Conservation (phyloP, 1,140 invertebrate genomes). For the Drosophila insularis region DNA sequence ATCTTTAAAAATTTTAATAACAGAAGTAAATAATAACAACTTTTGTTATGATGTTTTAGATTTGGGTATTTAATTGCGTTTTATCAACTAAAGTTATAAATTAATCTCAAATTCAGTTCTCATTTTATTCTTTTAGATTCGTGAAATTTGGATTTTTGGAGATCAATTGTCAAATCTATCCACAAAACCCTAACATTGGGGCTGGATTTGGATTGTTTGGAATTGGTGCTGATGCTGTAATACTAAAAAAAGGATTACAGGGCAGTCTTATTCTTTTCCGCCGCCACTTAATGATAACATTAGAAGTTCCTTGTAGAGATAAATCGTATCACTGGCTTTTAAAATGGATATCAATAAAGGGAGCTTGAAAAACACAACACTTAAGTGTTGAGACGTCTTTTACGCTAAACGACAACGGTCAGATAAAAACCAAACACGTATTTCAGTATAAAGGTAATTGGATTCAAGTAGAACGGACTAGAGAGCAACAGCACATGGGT, state of each 20-base stretch:
- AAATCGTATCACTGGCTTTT: conserved; percentile 98
- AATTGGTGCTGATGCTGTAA: conserved; percentile 93
- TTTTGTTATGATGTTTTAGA: too few relatives aligned
- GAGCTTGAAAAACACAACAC: conserved; percentile 94
- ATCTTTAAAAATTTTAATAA: too few relatives aligned
- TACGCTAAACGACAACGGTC: conserved; percentile 94
- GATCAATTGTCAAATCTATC: conserved; percentile 91
- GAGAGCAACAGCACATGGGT: conserved; percentile 97
- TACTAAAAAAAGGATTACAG: conserved; percentile 92
- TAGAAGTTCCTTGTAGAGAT: conserved; percentile 97
- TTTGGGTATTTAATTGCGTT: too few relatives aligned
- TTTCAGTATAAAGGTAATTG: conserved; percentile 93
- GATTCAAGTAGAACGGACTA: conserved; percentile 95
- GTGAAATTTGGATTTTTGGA: conserved; percentile 86
- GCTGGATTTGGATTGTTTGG: conserved; percentile 98
- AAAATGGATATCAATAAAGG: conserved; percentile 94
- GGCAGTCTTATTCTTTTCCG: conserved; percentile 92
- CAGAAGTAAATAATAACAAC: too few relatives aligned
- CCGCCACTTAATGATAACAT: conserved; percentile 96
- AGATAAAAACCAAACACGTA: conserved; percentile 95
- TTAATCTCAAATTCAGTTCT: not conserved
- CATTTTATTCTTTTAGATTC: conserved; percentile 18
- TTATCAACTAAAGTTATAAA: too few relatives aligned
- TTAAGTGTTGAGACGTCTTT: conserved; percentile 97
- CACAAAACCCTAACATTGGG: conserved; percentile 98